Evolutionary conservation across 2,797 vertebrate genomes (phyloP).

Genomic region (Emydoidea blandingii): DNA sequence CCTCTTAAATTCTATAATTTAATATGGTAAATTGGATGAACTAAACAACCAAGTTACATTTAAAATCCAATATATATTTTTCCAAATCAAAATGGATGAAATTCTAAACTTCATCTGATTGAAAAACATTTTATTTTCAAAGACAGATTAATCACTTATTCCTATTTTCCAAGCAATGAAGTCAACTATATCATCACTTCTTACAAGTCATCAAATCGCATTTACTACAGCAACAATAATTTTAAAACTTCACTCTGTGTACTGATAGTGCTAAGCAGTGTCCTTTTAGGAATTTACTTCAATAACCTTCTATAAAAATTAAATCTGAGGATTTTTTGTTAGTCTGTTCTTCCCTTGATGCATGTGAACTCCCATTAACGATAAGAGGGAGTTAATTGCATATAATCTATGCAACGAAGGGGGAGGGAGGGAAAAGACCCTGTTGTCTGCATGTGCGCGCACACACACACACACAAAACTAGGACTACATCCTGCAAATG

Average conservation of each 20-base stretch:
- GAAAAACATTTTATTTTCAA: neutral
- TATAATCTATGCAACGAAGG: neutral
- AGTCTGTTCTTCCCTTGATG: neutral
- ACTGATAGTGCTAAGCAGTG: constrained; percentile 12
- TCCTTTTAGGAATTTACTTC: constrained; percentile 4
- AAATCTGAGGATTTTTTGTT: constrained; percentile 8
- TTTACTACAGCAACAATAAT: neutral
- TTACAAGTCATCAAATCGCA: neutral
- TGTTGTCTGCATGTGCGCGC: neutral
- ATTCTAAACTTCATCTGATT: neutral
- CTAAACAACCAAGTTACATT: neutral
- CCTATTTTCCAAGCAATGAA: neutral
- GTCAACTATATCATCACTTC: neutral
- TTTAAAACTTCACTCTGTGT: neutral
- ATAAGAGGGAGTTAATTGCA: neutral
- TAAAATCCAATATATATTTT: neutral
- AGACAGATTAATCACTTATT: neutral
- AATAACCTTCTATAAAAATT: neutral
- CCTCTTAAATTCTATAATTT: neutral
- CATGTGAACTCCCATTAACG: neutral
- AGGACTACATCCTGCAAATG: constrained; percentile 23
- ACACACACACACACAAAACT: no score
- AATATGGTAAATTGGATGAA: neutral
- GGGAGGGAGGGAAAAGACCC: neutral
- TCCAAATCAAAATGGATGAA: neutral